A percentile compares a stretch with the other conserved stretches of the same genome.
Evolutionary conservation across 2,888 invertebrate genomes (phyloP).

Genomic region (Tholera decimalis): DNA sequence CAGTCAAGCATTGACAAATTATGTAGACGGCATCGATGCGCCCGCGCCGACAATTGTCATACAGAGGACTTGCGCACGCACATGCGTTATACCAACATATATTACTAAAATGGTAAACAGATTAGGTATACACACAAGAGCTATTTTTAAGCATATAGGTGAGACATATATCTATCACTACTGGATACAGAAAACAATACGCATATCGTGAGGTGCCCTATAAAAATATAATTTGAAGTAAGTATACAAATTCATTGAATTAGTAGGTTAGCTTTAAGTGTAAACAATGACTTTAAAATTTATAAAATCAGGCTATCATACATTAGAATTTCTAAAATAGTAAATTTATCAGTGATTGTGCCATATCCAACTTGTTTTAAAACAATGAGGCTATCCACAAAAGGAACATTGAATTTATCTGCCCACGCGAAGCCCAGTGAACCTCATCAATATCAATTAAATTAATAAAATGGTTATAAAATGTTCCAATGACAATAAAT

Average conservation of each 20-base stretch:
- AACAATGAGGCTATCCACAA: slow-evolving; percentile 74
- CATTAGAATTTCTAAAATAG: slow-evolving; percentile 22
- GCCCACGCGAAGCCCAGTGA: slow-evolving; percentile 80
- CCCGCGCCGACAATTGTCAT: slow-evolving; percentile 76
- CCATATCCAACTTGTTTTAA: slow-evolving; percentile 64
- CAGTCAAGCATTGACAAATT: slow-evolving; percentile 88
- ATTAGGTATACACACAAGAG: slow-evolving; percentile 6
- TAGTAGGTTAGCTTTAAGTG: slow-evolving; percentile 19
- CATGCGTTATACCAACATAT: slow-evolving; percentile 27
- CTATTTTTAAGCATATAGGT: slow-evolving; percentile 1
- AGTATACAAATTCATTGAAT: slow-evolving; percentile 24
- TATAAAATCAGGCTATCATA: slow-evolving; percentile 15
- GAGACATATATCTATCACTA: slow-evolving; percentile 21
- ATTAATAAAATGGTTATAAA: slow-evolving; percentile 89
- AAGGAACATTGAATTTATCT: slow-evolving; percentile 75
- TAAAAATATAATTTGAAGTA: slow-evolving; percentile 24
- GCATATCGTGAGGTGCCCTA: slow-evolving; percentile 9
- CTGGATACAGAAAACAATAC: slow-evolving; percentile 44
- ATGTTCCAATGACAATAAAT: slow-evolving; percentile 87
- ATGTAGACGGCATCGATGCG: slow-evolving; percentile 82
- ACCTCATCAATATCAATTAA: slow-evolving; percentile 87
- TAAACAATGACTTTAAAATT: slow-evolving; percentile 35
- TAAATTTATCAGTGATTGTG: slow-evolving; percentile 23
- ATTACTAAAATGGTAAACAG: slow-evolving; percentile 16
- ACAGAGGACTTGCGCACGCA: slow-evolving; percentile 60